phyloP scores from a whole-genome alignment of 2,888 invertebrate species.

The Eulithis testata region DNA sequence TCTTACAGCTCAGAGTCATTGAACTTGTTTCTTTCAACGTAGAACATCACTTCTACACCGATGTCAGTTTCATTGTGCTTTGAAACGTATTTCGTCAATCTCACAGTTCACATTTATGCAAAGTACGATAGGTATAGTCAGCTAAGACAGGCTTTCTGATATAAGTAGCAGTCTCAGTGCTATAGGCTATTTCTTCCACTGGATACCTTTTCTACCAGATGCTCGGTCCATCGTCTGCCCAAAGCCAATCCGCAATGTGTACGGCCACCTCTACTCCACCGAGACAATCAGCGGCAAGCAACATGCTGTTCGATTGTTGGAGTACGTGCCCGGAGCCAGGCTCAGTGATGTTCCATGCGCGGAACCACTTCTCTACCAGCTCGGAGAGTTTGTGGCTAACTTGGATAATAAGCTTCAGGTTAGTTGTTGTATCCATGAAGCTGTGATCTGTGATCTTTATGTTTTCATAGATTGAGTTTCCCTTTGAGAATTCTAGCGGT shows the following conservation, averaged over 20 bases:
- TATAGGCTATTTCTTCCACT: not conserved
- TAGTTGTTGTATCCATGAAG: slow-evolving; percentile 24
- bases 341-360: slow-evolving; percentile 86
- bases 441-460: no score
- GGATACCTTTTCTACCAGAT: slow-evolving; percentile 62
- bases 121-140: no score
- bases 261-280: slow-evolving; percentile 86
- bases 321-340: slow-evolving; percentile 90
- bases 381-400: slow-evolving; percentile 89
- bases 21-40: not conserved
- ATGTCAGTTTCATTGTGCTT: no score
- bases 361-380: slow-evolving; percentile 86
- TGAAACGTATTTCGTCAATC: no score
- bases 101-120: no score
- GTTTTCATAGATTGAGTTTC: no score
- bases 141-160: no score
- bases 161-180: no score
- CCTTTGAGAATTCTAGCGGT: no score
- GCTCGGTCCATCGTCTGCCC: slow-evolving; percentile 87
- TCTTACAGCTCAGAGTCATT: slow-evolving; percentile 1
- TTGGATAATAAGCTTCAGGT: slow-evolving; percentile 89
- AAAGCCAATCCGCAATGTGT: slow-evolving; percentile 87
- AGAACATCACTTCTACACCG: no score
- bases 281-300: slow-evolving; percentile 77
- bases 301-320: slow-evolving; percentile 90